Base-by-base conservation (phyloP, 1,140 invertebrate species). In the Whitmania pigra region DNA sequence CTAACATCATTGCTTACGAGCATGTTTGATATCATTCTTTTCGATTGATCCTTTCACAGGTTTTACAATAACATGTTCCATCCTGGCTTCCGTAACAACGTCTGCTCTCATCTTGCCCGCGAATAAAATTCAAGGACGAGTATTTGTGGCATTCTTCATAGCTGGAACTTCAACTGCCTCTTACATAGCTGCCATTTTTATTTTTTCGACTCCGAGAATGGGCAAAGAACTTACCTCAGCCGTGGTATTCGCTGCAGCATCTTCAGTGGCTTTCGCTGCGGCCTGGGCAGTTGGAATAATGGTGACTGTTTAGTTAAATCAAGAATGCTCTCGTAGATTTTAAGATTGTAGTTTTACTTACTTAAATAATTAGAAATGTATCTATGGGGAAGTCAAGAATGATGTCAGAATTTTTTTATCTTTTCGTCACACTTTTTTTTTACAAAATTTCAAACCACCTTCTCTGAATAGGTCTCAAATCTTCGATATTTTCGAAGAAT, bases 261-360 rank as follows among this genome's bases (percentile, higher is more conserved):
- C 49, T 53, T 53, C 69, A 29, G 49, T 55, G n/a, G 49, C 49
- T 53, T 71, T 55, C 55, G 53, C 69, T 53, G 49, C 69, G 9
- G 69, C 69, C 29, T 53, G 69, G 69, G 53, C 53, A 20, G 40
- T 25, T 70, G 40, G 22, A 43, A 70, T 70, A 18, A 70, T 49
- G 69, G 40, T 25, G 27, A 53, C 43, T 3, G 43, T 49, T 49
- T 11, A 49, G 9, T 49, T 49, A 49, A 49, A 49, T 5, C 43
- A 49, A 49, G 9, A 11, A 49, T 49, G 15, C 15, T 7, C 15
- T 49, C 13, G 13, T n/a, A 13, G 9, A 17, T 15, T 49, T 49
- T 49, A 49, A 49, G 2, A 49, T 49, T 49, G 13, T 49, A 49
- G 13, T 11, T 15, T 11, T 49, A 36, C 31, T 6, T 36, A 36